These are phyloP conservation scores for Apaloderma vittatum DNA, from an alignment of 2,113 vertebrate genomes.

Conservation along the genomic window DNA sequence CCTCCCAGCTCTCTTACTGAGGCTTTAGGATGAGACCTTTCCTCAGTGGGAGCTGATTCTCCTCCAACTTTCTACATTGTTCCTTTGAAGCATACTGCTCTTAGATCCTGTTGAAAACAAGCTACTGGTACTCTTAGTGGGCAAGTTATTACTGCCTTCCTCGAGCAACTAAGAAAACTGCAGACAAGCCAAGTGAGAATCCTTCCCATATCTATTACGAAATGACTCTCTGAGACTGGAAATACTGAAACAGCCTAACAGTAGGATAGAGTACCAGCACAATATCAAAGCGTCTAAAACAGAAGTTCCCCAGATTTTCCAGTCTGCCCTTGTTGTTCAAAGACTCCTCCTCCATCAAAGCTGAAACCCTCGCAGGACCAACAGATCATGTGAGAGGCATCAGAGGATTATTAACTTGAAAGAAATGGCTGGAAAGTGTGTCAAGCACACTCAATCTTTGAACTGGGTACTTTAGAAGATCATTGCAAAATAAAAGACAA, in stretches of 20 bases:
- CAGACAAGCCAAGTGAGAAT: constrained; percentile 10
- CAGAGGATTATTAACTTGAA: constrained; percentile 62
- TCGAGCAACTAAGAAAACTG: not conserved
- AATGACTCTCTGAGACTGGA: not conserved
- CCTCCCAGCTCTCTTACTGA: not conserved
- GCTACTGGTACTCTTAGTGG: not conserved
- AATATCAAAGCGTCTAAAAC: constrained; percentile 46
- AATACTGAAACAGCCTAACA: constrained; percentile 21
- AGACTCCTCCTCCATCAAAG: constrained; percentile 58
- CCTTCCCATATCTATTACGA: not conserved
- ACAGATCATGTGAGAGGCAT: constrained; percentile 60
- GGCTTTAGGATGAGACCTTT: not conserved
- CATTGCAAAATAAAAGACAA: constrained; percentile 67
- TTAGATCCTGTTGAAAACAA: constrained; percentile 2
- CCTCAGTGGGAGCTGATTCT: not conserved
- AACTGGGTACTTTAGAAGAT: constrained; percentile 64
- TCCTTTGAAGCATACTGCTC: not conserved
- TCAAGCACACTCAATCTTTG: constrained; percentile 57
- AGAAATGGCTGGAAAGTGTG: constrained; percentile 59
- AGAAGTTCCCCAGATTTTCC: constrained; percentile 68
- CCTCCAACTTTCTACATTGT: not conserved
- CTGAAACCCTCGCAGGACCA: constrained; percentile 38
- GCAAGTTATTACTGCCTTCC: not conserved
- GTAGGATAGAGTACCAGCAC: not conserved
- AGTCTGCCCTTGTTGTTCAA: constrained; percentile 51